Evolutionary conservation across 2,797 vertebrate genomes (phyloP), one percentile per base, ranked within the genome.

Genomic region (Mormyrops attenuatus): DNA sequence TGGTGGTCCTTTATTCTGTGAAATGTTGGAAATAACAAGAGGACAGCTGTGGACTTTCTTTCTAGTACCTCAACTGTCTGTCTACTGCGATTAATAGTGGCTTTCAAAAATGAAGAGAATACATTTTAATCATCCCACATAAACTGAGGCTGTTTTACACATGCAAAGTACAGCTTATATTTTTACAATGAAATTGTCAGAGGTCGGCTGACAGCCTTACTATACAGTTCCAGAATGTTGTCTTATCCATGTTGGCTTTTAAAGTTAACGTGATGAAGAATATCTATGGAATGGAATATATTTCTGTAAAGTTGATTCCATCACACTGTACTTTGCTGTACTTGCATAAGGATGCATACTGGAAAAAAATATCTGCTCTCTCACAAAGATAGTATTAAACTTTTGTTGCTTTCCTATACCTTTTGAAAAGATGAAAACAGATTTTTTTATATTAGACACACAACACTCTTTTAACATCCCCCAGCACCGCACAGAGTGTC

Each of bases 21-120:
- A 80, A 87, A 89, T 69, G 57, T 63, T 13, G 57, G 22, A 89
- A 60, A 55, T 73, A 49, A 87, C 49, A 69, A 86, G 85, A 85
- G 26, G 55, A 66, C 89, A 86, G 22, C 60, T 20, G 5, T 44
- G 63, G 49, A 86, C 47, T 89, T 52, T 60, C 34, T 60, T 53
- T 87, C 22, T 57, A 87, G 30, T 87, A 17, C 49, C 20, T 87
- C 20, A 34, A 20, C 30, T 87, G 5, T 87, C 50, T 82, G 49
- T 82, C 82, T 85, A 22, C 30, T 20, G 22, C 30, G 44, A 88
- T 15, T 22, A 82, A 22, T 34, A 89, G 53, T 44, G 52, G 17
- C n/a, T 82, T 82, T 53, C 41, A 53, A 60, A 49, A 49, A 15
- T 0, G 30, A 63, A 57, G 66, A 89, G 50, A 41, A 88, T 53